These are phyloP conservation scores for Montipora efflorescens DNA, from an alignment of 64 coral and sea anemone genomes.

Conservation along the genomic window DNA sequence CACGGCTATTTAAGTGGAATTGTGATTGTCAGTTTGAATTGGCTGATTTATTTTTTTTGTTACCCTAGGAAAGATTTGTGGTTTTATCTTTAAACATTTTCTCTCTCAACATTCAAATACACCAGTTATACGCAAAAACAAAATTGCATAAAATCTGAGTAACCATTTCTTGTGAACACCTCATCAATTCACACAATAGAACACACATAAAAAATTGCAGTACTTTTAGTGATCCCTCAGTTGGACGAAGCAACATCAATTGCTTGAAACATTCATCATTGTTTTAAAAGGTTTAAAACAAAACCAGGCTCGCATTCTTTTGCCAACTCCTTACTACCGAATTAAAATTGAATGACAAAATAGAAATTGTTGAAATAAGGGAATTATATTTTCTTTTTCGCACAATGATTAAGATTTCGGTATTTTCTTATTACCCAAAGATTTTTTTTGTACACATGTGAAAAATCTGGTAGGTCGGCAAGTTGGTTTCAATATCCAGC, in stretches of 20 bases:
- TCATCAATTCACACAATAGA: neutral
- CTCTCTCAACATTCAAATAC: neutral
- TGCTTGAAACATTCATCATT: too few species aligned
- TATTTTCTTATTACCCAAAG: slow-evolving; percentile 17
- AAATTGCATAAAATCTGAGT: too few species aligned
- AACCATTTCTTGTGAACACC: neutral
- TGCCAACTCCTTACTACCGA: neutral
- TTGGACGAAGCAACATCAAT: too few species aligned
- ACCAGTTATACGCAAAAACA: neutral
- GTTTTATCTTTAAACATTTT: neutral
- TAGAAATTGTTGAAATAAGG: slow-evolving; percentile 12
- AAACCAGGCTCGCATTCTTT: neutral
- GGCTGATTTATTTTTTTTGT: slow-evolving; percentile 15
- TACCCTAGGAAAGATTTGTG: neutral
- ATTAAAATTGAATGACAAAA: slow-evolving; percentile 3
- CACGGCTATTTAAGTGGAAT: neutral
- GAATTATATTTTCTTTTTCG: neutral
- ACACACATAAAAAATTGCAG: neutral
- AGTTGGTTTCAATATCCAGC: slow-evolving; percentile 76
- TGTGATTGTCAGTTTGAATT: slow-evolving; percentile 56
- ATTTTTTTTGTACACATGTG: slow-evolving; percentile 4
- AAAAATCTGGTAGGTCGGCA: slow-evolving; percentile 25
- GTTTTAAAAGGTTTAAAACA: neutral
- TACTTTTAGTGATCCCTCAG: slow-evolving; percentile 14
- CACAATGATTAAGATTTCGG: slow-evolving; percentile 20